A percentile compares a stretch with the other conserved stretches of the same genome.
These are phyloP conservation scores for Caenorhabditis sinica DNA, from an alignment of 2,888 invertebrate genomes.

Conservation along the genomic window DNA sequence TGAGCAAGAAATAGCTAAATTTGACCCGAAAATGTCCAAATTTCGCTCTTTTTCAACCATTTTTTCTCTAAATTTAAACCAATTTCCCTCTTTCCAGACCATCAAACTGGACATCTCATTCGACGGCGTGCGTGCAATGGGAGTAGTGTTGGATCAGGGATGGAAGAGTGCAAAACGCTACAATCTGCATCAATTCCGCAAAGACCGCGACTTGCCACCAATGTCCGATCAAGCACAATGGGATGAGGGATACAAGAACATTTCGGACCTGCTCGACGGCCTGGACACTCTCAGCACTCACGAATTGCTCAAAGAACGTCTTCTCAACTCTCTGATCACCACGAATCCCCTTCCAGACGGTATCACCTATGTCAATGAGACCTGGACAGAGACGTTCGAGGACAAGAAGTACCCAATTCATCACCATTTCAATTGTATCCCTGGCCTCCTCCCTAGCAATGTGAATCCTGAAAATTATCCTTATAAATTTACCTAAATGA, in stretches of 20 bases:
- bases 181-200: not conserved
- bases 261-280: not conserved
- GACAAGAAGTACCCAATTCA: conserved; percentile 10
- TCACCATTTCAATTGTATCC: conserved; percentile 4
- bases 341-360: not conserved
- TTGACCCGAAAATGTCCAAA: too few species aligned
- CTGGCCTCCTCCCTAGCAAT: not conserved
- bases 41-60: not conserved
- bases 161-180: conserved; percentile 15
- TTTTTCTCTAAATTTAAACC: not conserved
- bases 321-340: not conserved
- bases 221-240: not conserved
- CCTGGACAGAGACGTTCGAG: conserved; percentile 12
- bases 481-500: too few species aligned
- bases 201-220: not conserved
- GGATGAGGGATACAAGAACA: not conserved
- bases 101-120: conserved; percentile 6
- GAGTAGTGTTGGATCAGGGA: not conserved
- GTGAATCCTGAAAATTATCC: too few species aligned
- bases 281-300: not conserved
- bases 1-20: too few species aligned
- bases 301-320: not conserved
- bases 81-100: not conserved
- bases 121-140: not conserved
- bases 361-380: not conserved